Evolutionary conservation across 2,888 invertebrate species (phyloP).

Genomic region (Eupithecia exiguata): DNA sequence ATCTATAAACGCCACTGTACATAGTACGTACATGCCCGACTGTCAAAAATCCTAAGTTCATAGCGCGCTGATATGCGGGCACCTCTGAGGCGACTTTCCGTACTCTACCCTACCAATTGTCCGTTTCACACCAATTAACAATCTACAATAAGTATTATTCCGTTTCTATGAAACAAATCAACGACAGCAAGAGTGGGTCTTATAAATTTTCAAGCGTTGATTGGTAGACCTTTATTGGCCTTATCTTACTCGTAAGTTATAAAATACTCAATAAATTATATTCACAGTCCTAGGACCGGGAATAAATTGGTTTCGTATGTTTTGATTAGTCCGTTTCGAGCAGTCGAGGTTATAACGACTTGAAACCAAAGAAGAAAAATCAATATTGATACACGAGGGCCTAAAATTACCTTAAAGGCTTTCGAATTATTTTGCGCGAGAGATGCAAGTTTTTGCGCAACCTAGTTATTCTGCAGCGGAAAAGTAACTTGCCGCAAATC

Average conservation of each 20-base stretch:
- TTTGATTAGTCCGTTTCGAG: not conserved
- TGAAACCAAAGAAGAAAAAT: not conserved
- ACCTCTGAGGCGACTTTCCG: too few relatives aligned
- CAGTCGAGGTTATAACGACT: not conserved
- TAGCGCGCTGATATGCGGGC: too few relatives aligned
- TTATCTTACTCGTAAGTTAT: conserved; percentile 42
- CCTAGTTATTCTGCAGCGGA: too few relatives aligned
- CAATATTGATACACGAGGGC: not conserved
- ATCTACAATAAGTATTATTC: not conserved
- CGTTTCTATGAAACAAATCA: conserved; percentile 20
- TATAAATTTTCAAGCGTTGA: conserved; percentile 39
- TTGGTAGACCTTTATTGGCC: conserved; percentile 51
- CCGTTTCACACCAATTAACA: too few relatives aligned
- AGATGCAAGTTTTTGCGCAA: not conserved
- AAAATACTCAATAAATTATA: conserved; percentile 2
- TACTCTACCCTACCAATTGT: too few relatives aligned
- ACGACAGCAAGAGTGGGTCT: conserved; percentile 24
- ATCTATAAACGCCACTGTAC: too few relatives aligned
- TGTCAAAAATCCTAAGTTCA: too few relatives aligned
- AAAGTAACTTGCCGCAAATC: too few relatives aligned
- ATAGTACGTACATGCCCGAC: too few relatives aligned
- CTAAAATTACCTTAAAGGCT: not conserved
- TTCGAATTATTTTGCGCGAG: not conserved
- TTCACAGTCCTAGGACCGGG: conserved; percentile 7
- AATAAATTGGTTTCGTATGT: conserved; percentile 7